phyloP scores from a whole-genome alignment of 2,888 invertebrate genomes.

The Hydrotaea diabolus region DNA sequence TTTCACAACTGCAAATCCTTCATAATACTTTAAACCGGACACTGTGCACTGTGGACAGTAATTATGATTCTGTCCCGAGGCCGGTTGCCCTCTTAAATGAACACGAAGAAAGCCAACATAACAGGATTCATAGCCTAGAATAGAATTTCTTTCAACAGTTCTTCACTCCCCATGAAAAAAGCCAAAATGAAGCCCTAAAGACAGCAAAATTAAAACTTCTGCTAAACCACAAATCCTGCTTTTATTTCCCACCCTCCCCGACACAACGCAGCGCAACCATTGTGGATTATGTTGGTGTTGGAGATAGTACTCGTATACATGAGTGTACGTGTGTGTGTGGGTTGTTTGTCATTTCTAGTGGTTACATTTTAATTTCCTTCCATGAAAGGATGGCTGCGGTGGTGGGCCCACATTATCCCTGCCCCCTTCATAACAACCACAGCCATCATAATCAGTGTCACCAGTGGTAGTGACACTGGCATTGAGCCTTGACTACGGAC shows the following conservation, averaged over 20 bases:
- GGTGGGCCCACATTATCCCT: background rate
- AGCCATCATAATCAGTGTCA: background rate
- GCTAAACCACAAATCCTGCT: conserved; percentile 15
- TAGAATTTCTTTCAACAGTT: background rate
- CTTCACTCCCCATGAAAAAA: background rate
- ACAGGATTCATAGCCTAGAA: background rate
- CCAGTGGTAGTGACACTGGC: too few species aligned
- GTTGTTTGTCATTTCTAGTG: conserved; percentile 23
- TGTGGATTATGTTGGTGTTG: background rate
- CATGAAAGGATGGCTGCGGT: background rate
- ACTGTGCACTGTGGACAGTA: background rate
- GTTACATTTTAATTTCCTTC: conserved; percentile 34
- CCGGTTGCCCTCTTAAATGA: background rate
- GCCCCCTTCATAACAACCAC: background rate
- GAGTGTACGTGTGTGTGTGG: background rate
- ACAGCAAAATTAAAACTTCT: background rate
- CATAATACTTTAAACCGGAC: background rate
- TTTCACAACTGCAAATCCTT: background rate
- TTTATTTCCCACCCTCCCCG: too few species aligned
- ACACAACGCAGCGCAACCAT: too few species aligned
- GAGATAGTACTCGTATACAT: background rate
- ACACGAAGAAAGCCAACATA: background rate
- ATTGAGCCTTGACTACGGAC: too few species aligned
- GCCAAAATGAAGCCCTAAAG: background rate
- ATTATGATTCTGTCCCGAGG: background rate